Conservation (phyloP, 2,113 vertebrate species). For the Phocoena sinus region DNA sequence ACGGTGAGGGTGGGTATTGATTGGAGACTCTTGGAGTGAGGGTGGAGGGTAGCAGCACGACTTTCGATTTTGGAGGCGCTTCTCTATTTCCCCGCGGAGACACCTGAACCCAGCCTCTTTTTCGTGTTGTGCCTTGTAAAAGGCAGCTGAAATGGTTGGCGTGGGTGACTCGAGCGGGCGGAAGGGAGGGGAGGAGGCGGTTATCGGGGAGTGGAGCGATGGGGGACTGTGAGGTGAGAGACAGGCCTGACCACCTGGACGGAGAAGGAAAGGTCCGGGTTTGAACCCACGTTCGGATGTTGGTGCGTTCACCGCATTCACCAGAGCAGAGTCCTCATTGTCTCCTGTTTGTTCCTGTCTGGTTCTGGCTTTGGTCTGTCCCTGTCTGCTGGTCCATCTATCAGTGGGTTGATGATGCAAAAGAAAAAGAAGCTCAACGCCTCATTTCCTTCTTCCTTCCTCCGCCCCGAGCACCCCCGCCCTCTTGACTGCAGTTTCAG, state of each 20-base stretch:
- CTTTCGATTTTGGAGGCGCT: neutral
- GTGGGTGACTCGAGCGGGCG: neutral
- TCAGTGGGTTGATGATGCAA: neutral
- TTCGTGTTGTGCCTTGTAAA: neutral
- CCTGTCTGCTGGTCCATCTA: neutral
- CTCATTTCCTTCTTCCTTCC: neutral
- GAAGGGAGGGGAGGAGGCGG: neutral
- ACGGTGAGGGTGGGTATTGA: neutral
- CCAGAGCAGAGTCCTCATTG: neutral
- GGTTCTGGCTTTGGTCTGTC: neutral
- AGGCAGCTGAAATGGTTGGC: neutral
- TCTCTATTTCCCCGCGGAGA: neutral
- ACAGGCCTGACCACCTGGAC: neutral
- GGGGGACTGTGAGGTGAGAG: neutral
- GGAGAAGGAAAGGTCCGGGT: neutral
- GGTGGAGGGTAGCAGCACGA: neutral
- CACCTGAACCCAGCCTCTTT: neutral
- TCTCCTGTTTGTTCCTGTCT: neutral
- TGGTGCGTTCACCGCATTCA: neutral
- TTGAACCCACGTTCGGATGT: neutral
- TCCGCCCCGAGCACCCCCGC: fast-evolving
- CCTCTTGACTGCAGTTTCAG: neutral
- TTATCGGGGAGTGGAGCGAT: neutral
- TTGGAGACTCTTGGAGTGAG: neutral
- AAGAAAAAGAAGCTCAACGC: neutral